Evolutionary conservation across 2,797 vertebrate species (phyloP).

Genomic region (Remorina albescens): DNA sequence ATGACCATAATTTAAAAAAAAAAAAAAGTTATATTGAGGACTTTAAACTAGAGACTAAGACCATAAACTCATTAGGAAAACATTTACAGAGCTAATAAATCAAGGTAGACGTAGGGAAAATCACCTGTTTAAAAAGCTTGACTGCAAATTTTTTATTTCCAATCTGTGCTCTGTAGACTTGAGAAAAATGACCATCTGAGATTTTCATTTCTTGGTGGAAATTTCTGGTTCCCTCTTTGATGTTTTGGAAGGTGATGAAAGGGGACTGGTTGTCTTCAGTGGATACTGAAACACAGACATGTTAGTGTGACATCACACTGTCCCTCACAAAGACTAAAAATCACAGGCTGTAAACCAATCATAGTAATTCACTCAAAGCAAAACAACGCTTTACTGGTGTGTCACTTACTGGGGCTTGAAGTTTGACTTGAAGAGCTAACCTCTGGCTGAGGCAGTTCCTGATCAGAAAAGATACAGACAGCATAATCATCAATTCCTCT

Average conservation of each 20-base stretch:
- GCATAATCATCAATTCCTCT: background rate
- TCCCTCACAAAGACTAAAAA: too few species aligned
- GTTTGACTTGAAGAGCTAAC: background rate
- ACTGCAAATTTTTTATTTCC: constrained; percentile 75
- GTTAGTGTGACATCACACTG: background rate
- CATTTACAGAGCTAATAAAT: too few species aligned
- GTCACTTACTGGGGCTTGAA: background rate
- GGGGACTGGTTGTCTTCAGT: constrained; percentile 23
- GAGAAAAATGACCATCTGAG: constrained; percentile 77
- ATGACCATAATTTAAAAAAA: too few species aligned
- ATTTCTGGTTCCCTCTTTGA: constrained; percentile 79
- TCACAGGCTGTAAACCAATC: too few species aligned
- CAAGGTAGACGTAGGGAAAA: too few species aligned
- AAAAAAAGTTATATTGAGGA: too few species aligned
- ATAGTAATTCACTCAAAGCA: background rate
- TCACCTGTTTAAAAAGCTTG: constrained; percentile 88
- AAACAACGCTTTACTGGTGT: background rate
- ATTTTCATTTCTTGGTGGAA: constrained; percentile 84
- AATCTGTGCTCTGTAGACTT: constrained; percentile 79
- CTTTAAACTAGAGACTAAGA: too few species aligned
- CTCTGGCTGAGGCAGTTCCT: constrained; percentile 3
- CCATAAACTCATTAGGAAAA: too few species aligned
- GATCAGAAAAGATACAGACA: background rate
- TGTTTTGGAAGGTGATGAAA: constrained; percentile 72
- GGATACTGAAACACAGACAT: constrained; percentile 11